These are phyloP conservation scores for Philopedon plagiatum DNA, from an alignment of 2,888 invertebrate genomes.

Conservation along the genomic window DNA sequence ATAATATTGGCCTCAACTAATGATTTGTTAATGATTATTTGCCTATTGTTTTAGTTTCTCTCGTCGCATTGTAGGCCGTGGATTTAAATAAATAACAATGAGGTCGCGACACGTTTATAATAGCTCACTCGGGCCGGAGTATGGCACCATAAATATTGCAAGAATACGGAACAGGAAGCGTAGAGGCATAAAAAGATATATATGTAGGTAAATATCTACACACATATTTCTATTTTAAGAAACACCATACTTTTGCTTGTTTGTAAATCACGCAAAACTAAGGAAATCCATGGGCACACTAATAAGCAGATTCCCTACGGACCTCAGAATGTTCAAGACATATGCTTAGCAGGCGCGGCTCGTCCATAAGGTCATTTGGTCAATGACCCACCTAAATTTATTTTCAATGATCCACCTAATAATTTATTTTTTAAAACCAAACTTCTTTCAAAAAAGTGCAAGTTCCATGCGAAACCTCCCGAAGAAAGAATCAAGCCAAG, in stretches of 20 bases:
- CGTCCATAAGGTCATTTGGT: no score
- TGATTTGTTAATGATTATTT: not conserved
- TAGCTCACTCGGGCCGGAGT: slow-evolving; percentile 30
- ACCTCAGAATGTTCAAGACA: not conserved
- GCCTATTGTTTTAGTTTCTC: slow-evolving; percentile 21
- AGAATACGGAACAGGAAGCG: slow-evolving; percentile 24
- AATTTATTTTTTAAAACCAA: not conserved
- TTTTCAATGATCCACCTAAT: no score
- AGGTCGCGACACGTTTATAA: slow-evolving; percentile 44
- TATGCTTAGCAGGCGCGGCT: not conserved
- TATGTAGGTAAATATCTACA: slow-evolving; percentile 7
- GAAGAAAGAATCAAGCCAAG: no score
- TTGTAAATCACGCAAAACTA: slow-evolving; percentile 12
- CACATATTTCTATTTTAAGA: slow-evolving; percentile 19
- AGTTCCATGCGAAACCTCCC: no score
- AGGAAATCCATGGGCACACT: not conserved
- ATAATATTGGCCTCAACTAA: not conserved
- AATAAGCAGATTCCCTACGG: not conserved
- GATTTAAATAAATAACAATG: slow-evolving; percentile 45
- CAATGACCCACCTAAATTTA: no score
- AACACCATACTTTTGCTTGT: slow-evolving; percentile 7
- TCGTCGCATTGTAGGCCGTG: slow-evolving; percentile 14
- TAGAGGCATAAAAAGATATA: not conserved
- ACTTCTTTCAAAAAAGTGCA: no score
- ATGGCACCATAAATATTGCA: slow-evolving; percentile 44